Conservation (phyloP, 2,797 vertebrate genomes). For the Notoglanidium macrostoma region DNA sequence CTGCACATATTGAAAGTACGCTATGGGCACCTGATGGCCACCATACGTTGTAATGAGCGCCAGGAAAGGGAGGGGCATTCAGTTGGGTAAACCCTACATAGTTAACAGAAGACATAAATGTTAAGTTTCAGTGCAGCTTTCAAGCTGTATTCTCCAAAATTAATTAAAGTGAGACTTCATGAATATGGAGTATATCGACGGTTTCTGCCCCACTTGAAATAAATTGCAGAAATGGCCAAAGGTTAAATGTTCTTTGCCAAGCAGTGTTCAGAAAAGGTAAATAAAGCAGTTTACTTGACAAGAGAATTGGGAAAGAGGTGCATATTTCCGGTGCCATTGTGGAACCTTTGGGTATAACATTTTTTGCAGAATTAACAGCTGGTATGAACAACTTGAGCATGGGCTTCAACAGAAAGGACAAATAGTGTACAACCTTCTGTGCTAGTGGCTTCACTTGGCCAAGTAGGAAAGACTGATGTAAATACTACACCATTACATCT, state of each 20-base stretch:
- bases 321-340: neutral
- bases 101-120: neutral
- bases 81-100: too few relatives aligned
- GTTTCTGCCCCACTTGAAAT: neutral
- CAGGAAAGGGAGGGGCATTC: too few relatives aligned
- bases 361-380: slow-evolving; percentile 15
- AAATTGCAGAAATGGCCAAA: neutral
- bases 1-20: too few relatives aligned
- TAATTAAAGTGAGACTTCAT: slow-evolving; percentile 2
- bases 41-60: too few relatives aligned
- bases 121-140: slow-evolving; percentile 1
- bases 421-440: slow-evolving; percentile 19
- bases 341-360: slow-evolving; percentile 19
- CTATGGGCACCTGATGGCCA: too few relatives aligned
- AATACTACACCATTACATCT: slow-evolving; percentile 1
- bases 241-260: neutral
- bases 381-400: slow-evolving; percentile 21
- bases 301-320: slow-evolving; percentile 11
- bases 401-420: slow-evolving; percentile 43
- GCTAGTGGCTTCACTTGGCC: slow-evolving; percentile 5
- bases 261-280: neutral
- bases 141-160: neutral
- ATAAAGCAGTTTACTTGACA: neutral
- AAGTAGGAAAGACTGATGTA: neutral
- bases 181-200: slow-evolving; percentile 7